Percentiles rank a stretch among this genome's conserved stretches.
These are phyloP conservation scores for Cantharis lateralis DNA, from an alignment of 2,888 invertebrate genomes.

Conservation along the genomic window DNA sequence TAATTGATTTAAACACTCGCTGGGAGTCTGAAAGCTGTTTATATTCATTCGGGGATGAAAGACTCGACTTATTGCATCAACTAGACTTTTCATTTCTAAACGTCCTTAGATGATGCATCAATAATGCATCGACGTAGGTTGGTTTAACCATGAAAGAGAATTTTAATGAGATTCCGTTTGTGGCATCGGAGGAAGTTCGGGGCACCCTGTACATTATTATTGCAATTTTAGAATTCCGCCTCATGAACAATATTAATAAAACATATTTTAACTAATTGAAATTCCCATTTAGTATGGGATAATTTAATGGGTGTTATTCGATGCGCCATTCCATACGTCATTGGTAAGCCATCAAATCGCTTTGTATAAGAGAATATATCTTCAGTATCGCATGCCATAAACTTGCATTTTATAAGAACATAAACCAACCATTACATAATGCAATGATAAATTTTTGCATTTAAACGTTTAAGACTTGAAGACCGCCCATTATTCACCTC, in stretches of 20 bases:
- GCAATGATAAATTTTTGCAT: background rate
- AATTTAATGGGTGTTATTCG: background rate
- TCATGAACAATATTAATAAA: background rate
- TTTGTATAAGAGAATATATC: background rate
- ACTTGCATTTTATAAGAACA: background rate
- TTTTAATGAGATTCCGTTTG: background rate
- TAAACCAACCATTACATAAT: background rate
- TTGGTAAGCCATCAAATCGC: background rate
- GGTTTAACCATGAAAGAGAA: background rate
- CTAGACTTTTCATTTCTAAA: background rate
- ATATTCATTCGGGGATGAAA: constrained; percentile 10
- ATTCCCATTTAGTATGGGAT: background rate
- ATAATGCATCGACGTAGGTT: background rate
- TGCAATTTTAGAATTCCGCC: background rate
- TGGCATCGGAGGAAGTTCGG: no score
- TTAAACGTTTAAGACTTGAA: background rate
- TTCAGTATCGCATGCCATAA: background rate
- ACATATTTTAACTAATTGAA: background rate
- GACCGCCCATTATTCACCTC: background rate
- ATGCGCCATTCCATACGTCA: background rate
- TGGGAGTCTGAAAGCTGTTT: background rate
- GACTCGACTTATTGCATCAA: background rate
- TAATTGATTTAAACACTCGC: constrained; percentile 14
- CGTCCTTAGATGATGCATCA: background rate
- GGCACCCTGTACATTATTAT: background rate